phyloP scores from a whole-genome alignment of 1,140 invertebrate species.

The Drosophila pectinifera region DNA sequence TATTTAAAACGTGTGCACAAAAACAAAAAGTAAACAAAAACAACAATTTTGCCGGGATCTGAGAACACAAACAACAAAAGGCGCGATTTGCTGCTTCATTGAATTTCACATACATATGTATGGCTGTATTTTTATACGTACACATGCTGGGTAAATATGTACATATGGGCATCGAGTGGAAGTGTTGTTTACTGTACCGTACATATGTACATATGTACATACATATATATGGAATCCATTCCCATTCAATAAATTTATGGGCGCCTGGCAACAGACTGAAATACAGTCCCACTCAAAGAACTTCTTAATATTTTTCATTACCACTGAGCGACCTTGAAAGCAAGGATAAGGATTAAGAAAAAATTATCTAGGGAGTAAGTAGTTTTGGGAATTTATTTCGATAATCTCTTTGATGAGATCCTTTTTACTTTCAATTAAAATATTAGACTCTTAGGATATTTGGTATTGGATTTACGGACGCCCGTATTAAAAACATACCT shows the following conservation, averaged over 20 bases:
- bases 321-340: background rate
- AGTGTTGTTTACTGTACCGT: conserved; percentile 1
- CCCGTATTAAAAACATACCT: no score
- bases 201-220: background rate
- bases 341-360: no score
- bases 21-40: conserved; percentile 19
- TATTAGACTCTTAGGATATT: no score
- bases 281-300: background rate
- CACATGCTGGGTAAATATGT: background rate
- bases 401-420: no score
- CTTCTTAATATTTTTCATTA: background rate
- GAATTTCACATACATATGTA: conserved; percentile 21
- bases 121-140: background rate
- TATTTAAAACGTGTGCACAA: conserved; percentile 50
- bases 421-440: no score
- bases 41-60: conserved; percentile 11
- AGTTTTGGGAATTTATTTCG: no score
- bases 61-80: conserved; percentile 21
- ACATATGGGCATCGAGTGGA: background rate
- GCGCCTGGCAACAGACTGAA: conserved; percentile 22
- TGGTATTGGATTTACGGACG: no score
- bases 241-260: conserved; percentile 11
- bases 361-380: no score
- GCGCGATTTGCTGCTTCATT: conserved; percentile 18
- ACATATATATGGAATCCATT: conserved; percentile 16